These are phyloP conservation scores for Periplaneta americana DNA, from an alignment of 1,140 invertebrate genomes.

Conservation along the genomic window DNA sequence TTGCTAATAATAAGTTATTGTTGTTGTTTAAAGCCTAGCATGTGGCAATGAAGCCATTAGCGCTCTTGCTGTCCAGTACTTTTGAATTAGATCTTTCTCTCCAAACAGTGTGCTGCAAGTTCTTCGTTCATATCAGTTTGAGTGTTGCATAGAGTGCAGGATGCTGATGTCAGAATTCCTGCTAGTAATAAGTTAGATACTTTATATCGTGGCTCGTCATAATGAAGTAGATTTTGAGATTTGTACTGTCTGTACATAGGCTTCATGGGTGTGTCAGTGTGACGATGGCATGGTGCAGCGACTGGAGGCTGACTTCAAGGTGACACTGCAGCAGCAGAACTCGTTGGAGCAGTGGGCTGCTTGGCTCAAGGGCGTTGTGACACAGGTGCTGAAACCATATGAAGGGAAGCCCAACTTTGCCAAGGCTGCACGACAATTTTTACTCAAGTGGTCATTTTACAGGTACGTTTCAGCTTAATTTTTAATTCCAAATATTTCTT, in stretches of 20 bases:
- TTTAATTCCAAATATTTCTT: background rate
- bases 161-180: too few species aligned
- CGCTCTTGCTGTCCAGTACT: too few species aligned
- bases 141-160: too few species aligned
- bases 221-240: too few species aligned
- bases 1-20: too few species aligned
- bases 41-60: too few species aligned
- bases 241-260: constrained; percentile 49
- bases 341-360: constrained; percentile 94
- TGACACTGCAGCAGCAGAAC: constrained; percentile 86
- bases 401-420: constrained; percentile 78
- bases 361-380: constrained; percentile 92
- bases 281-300: constrained; percentile 78
- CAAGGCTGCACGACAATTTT: constrained; percentile 88
- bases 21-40: too few species aligned
- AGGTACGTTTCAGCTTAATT: constrained; percentile 48
- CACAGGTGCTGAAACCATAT: constrained; percentile 81
- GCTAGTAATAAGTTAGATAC: too few species aligned
- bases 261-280: constrained; percentile 97
- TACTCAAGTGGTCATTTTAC: constrained; percentile 99
- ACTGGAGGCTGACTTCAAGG: constrained; percentile 91
- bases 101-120: too few species aligned
- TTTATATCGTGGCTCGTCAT: too few species aligned
- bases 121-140: too few species aligned
- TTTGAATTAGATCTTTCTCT: too few species aligned